phyloP scores from a whole-genome alignment of 2,113 vertebrate species.

The Zapornia atra region DNA sequence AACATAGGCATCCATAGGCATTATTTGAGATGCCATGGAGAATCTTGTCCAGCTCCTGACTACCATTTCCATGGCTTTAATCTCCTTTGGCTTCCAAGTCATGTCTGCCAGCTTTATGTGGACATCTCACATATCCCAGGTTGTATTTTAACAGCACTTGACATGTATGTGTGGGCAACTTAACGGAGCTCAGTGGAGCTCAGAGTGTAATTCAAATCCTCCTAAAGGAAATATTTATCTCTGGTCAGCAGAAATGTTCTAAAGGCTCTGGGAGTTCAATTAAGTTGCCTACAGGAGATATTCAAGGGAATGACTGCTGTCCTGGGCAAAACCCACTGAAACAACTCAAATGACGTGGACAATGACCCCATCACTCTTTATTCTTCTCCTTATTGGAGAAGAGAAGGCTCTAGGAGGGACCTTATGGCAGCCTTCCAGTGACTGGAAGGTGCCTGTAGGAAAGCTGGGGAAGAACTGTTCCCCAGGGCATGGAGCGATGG shows the following conservation, averaged over 20 bases:
- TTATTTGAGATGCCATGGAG: neutral
- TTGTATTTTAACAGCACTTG: neutral
- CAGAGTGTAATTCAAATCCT: neutral
- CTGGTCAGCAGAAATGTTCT: neutral
- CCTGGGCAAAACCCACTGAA: neutral
- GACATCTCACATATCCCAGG: neutral
- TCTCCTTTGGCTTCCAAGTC: neutral
- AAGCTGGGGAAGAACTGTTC: no score
- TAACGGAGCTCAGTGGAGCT: neutral
- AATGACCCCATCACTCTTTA: rapidly evolving
- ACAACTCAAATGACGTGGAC: rapidly evolving
- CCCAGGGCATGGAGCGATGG: no score
- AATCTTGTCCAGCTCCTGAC: neutral
- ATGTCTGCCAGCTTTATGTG: neutral
- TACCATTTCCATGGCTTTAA: neutral
- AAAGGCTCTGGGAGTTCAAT: neutral
- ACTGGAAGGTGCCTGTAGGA: no score
- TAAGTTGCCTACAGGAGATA: neutral
- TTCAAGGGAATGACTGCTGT: neutral
- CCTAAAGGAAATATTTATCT: neutral
- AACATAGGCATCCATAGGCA: neutral
- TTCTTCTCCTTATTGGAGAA: no score
- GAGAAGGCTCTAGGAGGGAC: no score
- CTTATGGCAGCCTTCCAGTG: no score
- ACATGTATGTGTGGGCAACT: neutral